Conservation (phyloP, 2,797 vertebrate species). For the Taenioides sp. region DNA sequence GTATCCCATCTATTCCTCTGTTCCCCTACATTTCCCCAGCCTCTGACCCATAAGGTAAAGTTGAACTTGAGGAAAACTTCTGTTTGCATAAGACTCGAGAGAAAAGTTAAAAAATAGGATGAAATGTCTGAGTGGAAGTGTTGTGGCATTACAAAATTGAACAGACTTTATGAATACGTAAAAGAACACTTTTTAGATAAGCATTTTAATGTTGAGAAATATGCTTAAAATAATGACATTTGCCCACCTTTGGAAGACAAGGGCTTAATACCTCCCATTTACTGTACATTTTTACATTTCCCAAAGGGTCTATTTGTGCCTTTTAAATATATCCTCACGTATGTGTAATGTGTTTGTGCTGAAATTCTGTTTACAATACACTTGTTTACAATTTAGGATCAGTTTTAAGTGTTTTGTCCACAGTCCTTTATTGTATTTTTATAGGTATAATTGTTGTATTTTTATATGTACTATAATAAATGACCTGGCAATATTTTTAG, state of each 20-base stretch:
- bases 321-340: conserved; percentile 65
- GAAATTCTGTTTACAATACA: conserved; percentile 72
- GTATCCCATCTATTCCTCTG: conserved; percentile 93
- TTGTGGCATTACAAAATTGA: background rate
- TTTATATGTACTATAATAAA: conserved; percentile 75
- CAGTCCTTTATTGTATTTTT: conserved; percentile 67
- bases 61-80: background rate
- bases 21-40: conserved; percentile 86
- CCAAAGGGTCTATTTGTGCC: conserved; percentile 70
- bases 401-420: conserved; percentile 42
- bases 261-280: conserved; percentile 52
- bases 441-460: conserved; percentile 67
- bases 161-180: background rate
- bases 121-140: background rate
- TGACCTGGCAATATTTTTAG: conserved; percentile 40
- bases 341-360: conserved; percentile 57
- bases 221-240: conserved; percentile 24
- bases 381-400: conserved; percentile 70
- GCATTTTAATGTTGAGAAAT: conserved; percentile 25
- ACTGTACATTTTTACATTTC: conserved; percentile 38
- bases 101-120: background rate
- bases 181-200: conserved; percentile 24
- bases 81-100: background rate
- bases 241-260: conserved; percentile 21
- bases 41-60: conserved; percentile 65